These are phyloP conservation scores for Latrodectus hesperus DNA, from an alignment of 2,888 invertebrate species.

Conservation along the genomic window DNA sequence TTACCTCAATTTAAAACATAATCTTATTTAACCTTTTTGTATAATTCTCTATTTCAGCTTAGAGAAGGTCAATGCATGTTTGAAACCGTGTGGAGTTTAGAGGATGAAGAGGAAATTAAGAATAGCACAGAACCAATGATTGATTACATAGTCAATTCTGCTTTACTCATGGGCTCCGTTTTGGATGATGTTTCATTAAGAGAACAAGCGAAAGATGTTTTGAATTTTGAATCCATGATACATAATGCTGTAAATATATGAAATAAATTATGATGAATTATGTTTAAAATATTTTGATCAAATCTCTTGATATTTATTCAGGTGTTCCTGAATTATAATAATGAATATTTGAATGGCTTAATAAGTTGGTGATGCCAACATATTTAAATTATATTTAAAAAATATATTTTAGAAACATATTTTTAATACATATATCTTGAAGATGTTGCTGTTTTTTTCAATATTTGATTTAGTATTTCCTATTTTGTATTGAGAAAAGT, in stretches of 20 bases:
- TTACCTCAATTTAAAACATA: no score
- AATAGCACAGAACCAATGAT: neutral
- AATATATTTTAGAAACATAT: neutral
- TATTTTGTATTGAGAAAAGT: no score
- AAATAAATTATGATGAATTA: neutral
- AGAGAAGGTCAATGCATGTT: slow-evolving; percentile 10
- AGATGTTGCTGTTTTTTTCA: no score
- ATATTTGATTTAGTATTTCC: no score
- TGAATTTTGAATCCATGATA: slow-evolving; percentile 16
- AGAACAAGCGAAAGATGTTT: slow-evolving; percentile 3
- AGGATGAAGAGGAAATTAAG: neutral
- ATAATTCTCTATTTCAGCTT: neutral
- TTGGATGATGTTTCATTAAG: neutral
- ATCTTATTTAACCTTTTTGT: no score
- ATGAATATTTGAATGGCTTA: neutral
- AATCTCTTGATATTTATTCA: no score
- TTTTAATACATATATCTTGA: no score
- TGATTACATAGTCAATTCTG: slow-evolving; percentile 8
- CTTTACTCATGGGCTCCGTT: neutral
- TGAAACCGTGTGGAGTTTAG: neutral
- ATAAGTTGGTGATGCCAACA: neutral
- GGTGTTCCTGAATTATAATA: no score
- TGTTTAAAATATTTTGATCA: no score
- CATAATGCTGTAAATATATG: neutral
- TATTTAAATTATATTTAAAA: neutral